Percentiles rank a stretch among this genome's conserved stretches.
Conservation (phyloP, 1,140 invertebrate genomes). For the Tribolium castaneum region DNA sequence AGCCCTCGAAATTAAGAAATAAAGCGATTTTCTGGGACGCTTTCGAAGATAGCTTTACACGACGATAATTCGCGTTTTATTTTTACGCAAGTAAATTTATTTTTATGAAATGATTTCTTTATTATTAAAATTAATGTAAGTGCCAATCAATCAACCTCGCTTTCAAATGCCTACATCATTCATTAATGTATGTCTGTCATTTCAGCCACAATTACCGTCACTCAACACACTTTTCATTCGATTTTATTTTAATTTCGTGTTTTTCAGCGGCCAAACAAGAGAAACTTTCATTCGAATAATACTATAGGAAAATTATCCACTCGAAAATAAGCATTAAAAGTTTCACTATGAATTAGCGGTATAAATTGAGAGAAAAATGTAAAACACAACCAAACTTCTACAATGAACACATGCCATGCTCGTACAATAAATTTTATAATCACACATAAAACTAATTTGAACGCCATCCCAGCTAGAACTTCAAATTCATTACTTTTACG, state of each 20-base stretch:
- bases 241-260: background rate
- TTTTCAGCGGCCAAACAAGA: background rate
- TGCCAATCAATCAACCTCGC: background rate
- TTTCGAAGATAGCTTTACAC: slow-evolving; percentile 41
- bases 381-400: too few species aligned
- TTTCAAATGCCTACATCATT: background rate
- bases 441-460: slow-evolving; percentile 12
- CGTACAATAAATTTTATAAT: slow-evolving; percentile 11
- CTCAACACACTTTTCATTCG: background rate
- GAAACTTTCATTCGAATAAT: background rate
- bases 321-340: too few species aligned
- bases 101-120: background rate
- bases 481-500: background rate
- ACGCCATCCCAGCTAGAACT: background rate
- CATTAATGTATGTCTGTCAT: background rate
- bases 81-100: slow-evolving; percentile 11
- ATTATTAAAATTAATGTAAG: background rate
- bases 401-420: background rate
- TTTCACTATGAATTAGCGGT: too few species aligned
- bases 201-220: background rate
- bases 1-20: slow-evolving; percentile 36
- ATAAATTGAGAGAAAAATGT: too few species aligned
- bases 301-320: background rate
- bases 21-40: slow-evolving; percentile 20
- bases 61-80: slow-evolving; percentile 32